Conservation (phyloP, 2,888 invertebrate genomes). For the Schrankia costaestrigalis region DNA sequence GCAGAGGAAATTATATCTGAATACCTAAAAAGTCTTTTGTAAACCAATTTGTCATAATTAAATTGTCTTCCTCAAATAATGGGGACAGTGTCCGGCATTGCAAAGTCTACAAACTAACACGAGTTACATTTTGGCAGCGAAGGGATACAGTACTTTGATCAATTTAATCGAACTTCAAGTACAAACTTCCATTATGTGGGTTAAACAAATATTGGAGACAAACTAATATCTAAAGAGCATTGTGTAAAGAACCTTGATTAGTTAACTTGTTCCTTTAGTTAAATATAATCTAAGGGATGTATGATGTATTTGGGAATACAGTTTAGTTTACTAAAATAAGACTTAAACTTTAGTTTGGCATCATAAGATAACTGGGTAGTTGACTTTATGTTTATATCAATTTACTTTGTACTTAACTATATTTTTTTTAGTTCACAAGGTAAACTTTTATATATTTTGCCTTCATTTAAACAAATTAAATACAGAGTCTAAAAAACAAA, state of each 20-base stretch:
- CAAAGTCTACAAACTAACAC: too few species aligned
- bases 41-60: too few species aligned
- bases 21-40: too few species aligned
- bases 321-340: conserved; percentile 1
- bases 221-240: conserved; percentile 19
- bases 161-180: conserved; percentile 13
- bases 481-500: too few species aligned
- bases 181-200: conserved; percentile 19
- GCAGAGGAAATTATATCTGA: too few species aligned
- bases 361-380: too few species aligned
- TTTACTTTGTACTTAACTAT: background rate
- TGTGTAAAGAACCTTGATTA: conserved; percentile 21
- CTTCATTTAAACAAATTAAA: too few species aligned
- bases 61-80: too few species aligned
- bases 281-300: conserved; percentile 6
- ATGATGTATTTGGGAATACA: background rate
- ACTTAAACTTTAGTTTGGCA: too few species aligned
- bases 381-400: background rate
- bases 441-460: background rate
- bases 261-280: conserved; percentile 22
- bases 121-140: background rate
- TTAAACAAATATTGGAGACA: conserved; percentile 22
- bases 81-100: too few species aligned
- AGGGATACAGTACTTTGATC: background rate
- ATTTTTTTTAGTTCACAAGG: background rate